Base-by-base conservation (phyloP, 2,113 vertebrate species). In the Terrapene triunguis region DNA sequence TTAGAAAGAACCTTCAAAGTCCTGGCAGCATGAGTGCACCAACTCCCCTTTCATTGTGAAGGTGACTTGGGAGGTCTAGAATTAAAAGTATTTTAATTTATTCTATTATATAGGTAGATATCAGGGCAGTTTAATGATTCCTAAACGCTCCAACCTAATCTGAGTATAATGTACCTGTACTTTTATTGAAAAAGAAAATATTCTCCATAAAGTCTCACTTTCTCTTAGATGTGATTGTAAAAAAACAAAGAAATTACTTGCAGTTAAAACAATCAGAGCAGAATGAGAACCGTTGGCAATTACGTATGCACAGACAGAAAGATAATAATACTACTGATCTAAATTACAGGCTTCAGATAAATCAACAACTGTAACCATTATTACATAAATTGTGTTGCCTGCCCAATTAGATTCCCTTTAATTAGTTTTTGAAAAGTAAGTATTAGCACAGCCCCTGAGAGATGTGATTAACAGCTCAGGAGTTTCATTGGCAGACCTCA, bases 401-500 rank as follows among this genome's bases (percentile, higher is more conserved):
- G 80, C 47, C 62, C 74, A 96, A 59, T 84, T 95, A 85, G 25
- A 94, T 91, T 69, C 80, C 44, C 87, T 83, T 95, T 95, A 76
- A 94, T 95, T 95, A 85, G 80, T 94, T 88, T 94, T 96, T 91
- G 92, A 90, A 85, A 91, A 96, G 88, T 17, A 6, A 91, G 0
- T 53, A 84, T 62, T 6, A 91, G 50, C 42, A 95, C 74, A 59
- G 88, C 29, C 53, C 10, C 53, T 94, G 82, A 85, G 47, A 93
- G 47, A 93, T 80, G 44, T 1, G 16, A 93, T 84, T 87, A 85
- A 84, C 84, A 91, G 55, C 57, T 80, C 5, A 17, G 91, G 72
- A 91, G 74, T 89, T 96, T 92, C 22, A 16, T 84, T 69, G 55
- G 87, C 29, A 84, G 65, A 55, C 25, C 84, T 89, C 84, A 85